Percentiles rank a stretch among this genome's conserved stretches.
Evolutionary conservation across 2,113 vertebrate species (phyloP).

Genomic region (Sakesphorus luctuosus): DNA sequence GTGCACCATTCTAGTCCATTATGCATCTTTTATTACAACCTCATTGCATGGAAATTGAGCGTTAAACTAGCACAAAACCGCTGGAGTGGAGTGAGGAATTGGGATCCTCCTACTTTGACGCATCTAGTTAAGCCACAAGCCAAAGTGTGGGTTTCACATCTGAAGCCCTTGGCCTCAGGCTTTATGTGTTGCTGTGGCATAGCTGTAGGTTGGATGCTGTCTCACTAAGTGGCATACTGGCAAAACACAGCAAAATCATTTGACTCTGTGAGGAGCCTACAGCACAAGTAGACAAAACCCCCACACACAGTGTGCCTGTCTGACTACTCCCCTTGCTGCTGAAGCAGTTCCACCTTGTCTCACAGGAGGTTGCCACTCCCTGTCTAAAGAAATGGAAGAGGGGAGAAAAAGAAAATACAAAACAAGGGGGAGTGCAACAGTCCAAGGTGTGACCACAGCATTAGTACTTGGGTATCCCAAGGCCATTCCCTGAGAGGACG

Average conservation of each 20-base stretch:
- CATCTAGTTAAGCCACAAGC: neutral
- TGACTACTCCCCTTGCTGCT: neutral
- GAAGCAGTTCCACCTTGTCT: neutral
- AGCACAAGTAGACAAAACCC: neutral
- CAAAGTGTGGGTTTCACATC: slow-evolving; percentile 3
- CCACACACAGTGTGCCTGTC: neutral
- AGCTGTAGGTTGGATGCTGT: neutral
- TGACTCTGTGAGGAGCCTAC: neutral
- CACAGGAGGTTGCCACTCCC: neutral
- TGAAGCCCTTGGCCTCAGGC: neutral
- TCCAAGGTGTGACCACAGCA: neutral
- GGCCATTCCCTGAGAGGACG: neutral
- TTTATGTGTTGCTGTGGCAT: neutral
- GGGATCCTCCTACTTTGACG: neutral
- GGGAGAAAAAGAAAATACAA: neutral
- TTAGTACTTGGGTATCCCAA: accelerated
- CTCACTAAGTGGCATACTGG: neutral
- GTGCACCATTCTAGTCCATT: accelerated
- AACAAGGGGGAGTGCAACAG: accelerated
- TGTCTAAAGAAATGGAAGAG: neutral
- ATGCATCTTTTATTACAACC: neutral
- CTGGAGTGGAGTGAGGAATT: neutral
- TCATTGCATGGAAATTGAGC: neutral
- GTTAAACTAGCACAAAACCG: neutral
- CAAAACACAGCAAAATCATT: neutral